Base-by-base conservation (phyloP, 2,888 invertebrate species). In the Idaea straminata region DNA sequence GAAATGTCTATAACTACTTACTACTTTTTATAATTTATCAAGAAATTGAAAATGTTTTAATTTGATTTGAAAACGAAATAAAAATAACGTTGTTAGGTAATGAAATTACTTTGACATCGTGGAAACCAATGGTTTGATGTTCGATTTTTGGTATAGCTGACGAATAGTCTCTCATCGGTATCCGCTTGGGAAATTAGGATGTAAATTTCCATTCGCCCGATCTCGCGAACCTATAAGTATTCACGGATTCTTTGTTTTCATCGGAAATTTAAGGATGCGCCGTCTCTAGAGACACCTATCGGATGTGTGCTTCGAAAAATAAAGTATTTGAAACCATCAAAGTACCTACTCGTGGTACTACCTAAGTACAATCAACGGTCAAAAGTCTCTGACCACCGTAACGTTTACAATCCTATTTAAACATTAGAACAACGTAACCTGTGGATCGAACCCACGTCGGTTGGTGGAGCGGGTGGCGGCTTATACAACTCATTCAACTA, bases 151-250 rank as follows among this genome's bases (percentile, higher is more conserved):
- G 85, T 87, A 86, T 83, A 75, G 80, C 85, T 88, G 88, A 90
- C 88, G 87, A 88, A 87, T 84, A 85, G 79, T 80, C 79, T 80
- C 79, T 81, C 81, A 71, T 74, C 74, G 73, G 81, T 82, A 88
- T 80, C 78, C 93, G 83, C 93, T 69, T 77, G 93, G 93, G 93
- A 93, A 92, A 93, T 93, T 92, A 92, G 90, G 86, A 91, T 91
- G 91, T 91, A 92, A 92, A 93, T 91, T 91, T 90, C 81, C 86
- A 88, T 88, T 89, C 86, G 81, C 77, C 79, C 6, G 16, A 79
- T 85, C 82, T 74, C 81, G 83, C 83, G 83, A 84, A 87, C 84
- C 85, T 88, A 83, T 84, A 47, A 47, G 47, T 47, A 88, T 87
- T 85, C 89, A 79, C 79, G 86, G 82, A 85, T 89, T 92, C 91